A percentile compares a stretch with the other conserved stretches of the same genome.
These are phyloP conservation scores for Crax fasciolata DNA, from an alignment of 2,797 vertebrate species.

Conservation along the genomic window DNA sequence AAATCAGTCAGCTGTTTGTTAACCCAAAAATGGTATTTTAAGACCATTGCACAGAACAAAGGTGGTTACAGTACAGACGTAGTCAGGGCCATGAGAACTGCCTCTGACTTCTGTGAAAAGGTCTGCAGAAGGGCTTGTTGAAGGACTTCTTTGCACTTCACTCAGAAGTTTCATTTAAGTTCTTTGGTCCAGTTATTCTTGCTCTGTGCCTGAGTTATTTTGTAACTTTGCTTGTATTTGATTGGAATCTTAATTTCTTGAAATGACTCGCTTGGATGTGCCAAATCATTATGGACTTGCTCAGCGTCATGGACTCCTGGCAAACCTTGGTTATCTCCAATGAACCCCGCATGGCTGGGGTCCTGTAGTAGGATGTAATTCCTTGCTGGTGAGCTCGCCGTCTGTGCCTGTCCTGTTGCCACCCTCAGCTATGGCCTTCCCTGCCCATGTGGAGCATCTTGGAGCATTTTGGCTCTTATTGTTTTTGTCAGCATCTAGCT, in stretches of 20 bases:
- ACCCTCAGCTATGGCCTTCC: background rate
- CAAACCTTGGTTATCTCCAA: background rate
- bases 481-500: background rate
- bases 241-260: background rate
- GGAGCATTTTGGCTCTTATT: background rate
- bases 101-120: background rate
- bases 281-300: background rate
- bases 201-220: background rate
- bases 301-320: background rate
- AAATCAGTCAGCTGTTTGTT: background rate
- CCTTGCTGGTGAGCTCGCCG: background rate
- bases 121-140: background rate
- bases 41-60: background rate
- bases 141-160: background rate
- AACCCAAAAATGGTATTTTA: background rate
- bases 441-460: fast-evolving
- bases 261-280: background rate
- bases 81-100: no score
- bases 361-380: background rate
- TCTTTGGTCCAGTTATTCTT: background rate
- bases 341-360: background rate
- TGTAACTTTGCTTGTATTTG: background rate
- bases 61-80: background rate
- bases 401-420: background rate
- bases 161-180: background rate